phyloP scores from a whole-genome alignment of 2,888 invertebrate species.

The Crossocerus cetratus region DNA sequence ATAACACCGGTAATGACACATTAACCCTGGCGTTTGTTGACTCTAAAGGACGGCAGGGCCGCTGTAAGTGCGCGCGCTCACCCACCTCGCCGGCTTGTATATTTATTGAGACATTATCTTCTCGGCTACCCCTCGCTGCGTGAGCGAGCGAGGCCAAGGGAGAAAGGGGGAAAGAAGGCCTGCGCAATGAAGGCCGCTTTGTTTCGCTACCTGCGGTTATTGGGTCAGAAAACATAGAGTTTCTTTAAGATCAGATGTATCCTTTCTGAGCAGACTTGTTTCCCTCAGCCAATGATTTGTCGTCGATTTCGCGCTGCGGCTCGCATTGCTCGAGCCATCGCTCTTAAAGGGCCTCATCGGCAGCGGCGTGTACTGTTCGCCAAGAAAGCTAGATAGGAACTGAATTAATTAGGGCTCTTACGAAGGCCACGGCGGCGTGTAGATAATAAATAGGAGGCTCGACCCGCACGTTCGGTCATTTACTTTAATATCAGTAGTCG shows the following conservation, averaged over 20 bases:
- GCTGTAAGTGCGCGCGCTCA: neutral
- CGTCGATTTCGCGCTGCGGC: too few relatives aligned
- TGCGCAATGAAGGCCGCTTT: neutral
- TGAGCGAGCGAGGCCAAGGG: too few relatives aligned
- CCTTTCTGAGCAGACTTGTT: too few relatives aligned
- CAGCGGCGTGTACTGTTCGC: too few relatives aligned
- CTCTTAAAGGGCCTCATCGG: too few relatives aligned
- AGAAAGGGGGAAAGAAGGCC: neutral
- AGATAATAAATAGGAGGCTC: neutral
- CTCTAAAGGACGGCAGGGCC: neutral
- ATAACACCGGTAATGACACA: conserved; percentile 26
- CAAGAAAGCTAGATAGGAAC: too few relatives aligned
- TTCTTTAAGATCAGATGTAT: too few relatives aligned
- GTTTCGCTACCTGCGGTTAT: neutral
- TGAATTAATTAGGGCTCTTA: too few relatives aligned
- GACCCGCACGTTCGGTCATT: neutral
- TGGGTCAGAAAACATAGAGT: neutral
- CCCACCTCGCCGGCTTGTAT: neutral
- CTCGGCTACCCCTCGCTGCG: neutral
- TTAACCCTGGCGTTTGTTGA: conserved; percentile 21
- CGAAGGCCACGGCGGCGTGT: neutral
- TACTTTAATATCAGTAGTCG: neutral
- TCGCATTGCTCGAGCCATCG: too few relatives aligned
- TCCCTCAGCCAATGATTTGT: too few relatives aligned
- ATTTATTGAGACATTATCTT: conserved; percentile 18